A percentile compares a stretch with the other conserved stretches of the same genome.
Evolutionary conservation across 2,113 vertebrate species (phyloP).

Genomic region (Pedetes capensis): DNA sequence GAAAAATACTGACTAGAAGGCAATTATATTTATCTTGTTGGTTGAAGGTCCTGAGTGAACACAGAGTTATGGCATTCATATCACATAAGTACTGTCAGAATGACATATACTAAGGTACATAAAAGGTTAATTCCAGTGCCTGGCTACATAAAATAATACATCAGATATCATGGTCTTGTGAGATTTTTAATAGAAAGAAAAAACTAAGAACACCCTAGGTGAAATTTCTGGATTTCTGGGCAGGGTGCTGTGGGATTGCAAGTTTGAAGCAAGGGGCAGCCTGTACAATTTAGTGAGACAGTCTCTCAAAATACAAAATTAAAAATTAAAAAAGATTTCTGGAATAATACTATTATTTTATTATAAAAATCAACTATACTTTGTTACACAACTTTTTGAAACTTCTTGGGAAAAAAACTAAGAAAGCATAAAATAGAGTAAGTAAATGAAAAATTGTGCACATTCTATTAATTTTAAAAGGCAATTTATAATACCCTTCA

Average conservation of each 20-base stretch:
- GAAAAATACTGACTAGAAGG: background rate
- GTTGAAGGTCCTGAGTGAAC: background rate
- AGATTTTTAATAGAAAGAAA: background rate
- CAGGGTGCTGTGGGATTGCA: too few relatives aligned
- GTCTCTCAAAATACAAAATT: too few relatives aligned
- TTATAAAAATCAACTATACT: background rate
- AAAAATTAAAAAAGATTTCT: background rate
- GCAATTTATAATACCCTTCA: background rate
- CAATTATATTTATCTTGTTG: background rate
- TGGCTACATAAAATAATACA: background rate
- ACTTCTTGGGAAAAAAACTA: background rate
- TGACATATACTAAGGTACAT: too few relatives aligned
- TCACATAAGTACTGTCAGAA: background rate
- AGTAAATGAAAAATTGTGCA: background rate
- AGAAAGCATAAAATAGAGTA: background rate
- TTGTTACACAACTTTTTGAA: background rate
- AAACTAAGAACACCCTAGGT: background rate
- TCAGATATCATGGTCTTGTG: background rate
- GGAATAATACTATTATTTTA: background rate
- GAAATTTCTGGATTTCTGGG: too few relatives aligned
- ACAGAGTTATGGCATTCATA: background rate
- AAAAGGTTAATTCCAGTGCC: background rate
- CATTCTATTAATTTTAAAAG: background rate
- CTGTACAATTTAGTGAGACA: too few relatives aligned
- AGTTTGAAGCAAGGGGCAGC: too few relatives aligned